Percentiles rank a stretch among this genome's conserved stretches.
These are phyloP conservation scores for Plagodis dolabraria DNA, from an alignment of 2,888 invertebrate species.

Conservation along the genomic window DNA sequence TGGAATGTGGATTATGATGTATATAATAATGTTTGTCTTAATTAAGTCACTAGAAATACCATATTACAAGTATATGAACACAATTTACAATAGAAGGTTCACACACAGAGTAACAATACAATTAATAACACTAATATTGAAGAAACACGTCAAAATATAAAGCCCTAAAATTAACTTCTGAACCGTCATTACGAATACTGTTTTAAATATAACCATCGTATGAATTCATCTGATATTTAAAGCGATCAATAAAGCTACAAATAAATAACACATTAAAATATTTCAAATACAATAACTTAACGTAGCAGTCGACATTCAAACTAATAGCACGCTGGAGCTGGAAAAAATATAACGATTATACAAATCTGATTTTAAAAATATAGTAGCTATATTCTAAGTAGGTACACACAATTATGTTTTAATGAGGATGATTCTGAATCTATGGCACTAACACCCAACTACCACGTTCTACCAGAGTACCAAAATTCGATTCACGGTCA, in stretches of 20 bases:
- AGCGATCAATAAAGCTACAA: slow-evolving; percentile 81
- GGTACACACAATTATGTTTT: slow-evolving; percentile 23
- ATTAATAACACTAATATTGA: slow-evolving; percentile 53
- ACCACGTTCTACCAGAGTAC: slow-evolving; percentile 59
- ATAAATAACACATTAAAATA: slow-evolving; percentile 85
- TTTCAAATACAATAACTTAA: slow-evolving; percentile 83
- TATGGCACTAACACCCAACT: slow-evolving; percentile 77
- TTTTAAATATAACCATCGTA: slow-evolving; percentile 57
- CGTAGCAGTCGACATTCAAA: slow-evolving; percentile 80
- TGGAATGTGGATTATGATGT: slow-evolving; percentile 62
- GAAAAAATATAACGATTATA: slow-evolving; percentile 36
- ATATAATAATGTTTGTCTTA: slow-evolving; percentile 37
- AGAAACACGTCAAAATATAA: slow-evolving; percentile 58
- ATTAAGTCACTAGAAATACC: slow-evolving; percentile 17
- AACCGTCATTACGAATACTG: slow-evolving; percentile 75
- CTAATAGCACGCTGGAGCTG: slow-evolving; percentile 56
- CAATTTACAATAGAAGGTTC: slow-evolving; percentile 38
- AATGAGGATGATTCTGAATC: slow-evolving; percentile 47
- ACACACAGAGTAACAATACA: slow-evolving; percentile 44
- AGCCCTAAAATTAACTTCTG: slow-evolving; percentile 64
- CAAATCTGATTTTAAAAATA: slow-evolving; percentile 20
- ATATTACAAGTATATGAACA: slow-evolving; percentile 24
- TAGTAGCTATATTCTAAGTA: slow-evolving; percentile 7
- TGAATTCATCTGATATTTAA: slow-evolving; percentile 68
- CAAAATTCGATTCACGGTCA: slow-evolving; percentile 59